A percentile compares a stretch with the other conserved stretches of the same genome.
phyloP scores from a whole-genome alignment of 2,797 vertebrate genomes.

The Tinamus major region DNA sequence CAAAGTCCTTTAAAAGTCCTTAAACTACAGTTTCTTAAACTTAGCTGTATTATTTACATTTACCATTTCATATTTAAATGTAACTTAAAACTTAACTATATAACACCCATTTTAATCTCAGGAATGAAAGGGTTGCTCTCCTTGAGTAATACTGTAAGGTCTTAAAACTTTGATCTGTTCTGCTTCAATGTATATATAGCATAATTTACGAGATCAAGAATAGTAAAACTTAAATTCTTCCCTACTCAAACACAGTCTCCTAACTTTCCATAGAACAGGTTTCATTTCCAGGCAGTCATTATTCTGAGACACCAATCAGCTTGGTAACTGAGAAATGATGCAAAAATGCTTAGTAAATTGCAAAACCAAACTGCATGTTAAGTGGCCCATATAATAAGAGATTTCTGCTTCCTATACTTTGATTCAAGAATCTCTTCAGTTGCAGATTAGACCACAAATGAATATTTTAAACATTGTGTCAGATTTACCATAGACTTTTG shows the following conservation, averaged over 20 bases:
- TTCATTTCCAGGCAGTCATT: not conserved
- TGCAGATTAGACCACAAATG: not conserved
- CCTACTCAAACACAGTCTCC: not conserved
- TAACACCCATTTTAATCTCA: not conserved
- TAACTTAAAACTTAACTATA: not conserved
- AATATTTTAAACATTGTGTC: not conserved
- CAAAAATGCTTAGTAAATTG: not conserved
- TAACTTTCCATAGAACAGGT: not conserved
- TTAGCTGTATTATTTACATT: not conserved
- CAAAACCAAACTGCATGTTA: not conserved
- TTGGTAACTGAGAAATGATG: not conserved
- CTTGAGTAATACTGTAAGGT: not conserved
- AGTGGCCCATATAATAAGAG: not conserved
- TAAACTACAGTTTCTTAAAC: not conserved
- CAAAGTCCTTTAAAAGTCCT: not conserved
- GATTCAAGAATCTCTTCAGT: not conserved
- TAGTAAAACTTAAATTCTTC: not conserved
- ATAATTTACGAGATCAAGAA: not conserved
- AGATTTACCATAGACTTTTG: not conserved
- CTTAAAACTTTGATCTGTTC: not conserved
- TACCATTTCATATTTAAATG: rapidly evolving
- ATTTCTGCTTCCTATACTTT: not conserved
- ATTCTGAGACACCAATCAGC: not conserved
- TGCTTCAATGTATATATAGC: not conserved
- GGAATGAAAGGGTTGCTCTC: not conserved